Evolutionary conservation across 2,888 invertebrate genomes (phyloP), one percentile per base, ranked within the genome.

Genomic region (Escarpia spicata): DNA sequence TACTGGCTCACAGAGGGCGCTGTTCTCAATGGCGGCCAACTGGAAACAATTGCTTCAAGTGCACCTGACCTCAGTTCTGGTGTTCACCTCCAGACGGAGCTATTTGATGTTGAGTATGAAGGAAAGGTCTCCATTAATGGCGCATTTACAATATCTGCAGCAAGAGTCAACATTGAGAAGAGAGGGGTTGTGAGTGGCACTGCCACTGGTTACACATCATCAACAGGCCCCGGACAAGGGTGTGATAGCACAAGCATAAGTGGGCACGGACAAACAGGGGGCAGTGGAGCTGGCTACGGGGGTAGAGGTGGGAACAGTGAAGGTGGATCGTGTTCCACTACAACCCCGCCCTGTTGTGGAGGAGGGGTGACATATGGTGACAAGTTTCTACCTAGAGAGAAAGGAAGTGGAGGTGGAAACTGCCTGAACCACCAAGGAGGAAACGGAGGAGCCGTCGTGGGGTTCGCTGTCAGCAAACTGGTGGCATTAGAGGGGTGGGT

Each of bases 331-430:
- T 52, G 52, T 52, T 12, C 52, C 52, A 9, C 52, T 52, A 52
- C 52, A 52, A 52, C 52, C 52, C 4, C 52, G 15, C 52, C 52
- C 52, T 75, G 75, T 75, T 75, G 75, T 75, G 3, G 4, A 75
- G 75, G 75, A 75, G 75, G 75, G 75, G 2, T n/a, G 75, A 75
- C 52, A 31, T 92, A 89, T 60, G 91, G 92, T n/a, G 93, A 94
- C 91, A 93, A 93, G 90, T 45, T 89, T 12, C 89, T 94, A 3
- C 95, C 95, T n/a, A 90, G 43, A n/a, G 31, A 92, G 15, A 93
- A 94, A n/a, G 95, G 95, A 44, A 95, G 95, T 94, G 95, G 95
- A n/a, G 95, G 95, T 58, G 95, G 95, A 6, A 92, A 45, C 10
- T 95, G 95, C 92, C 44, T 90, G 10, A 93, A 93, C 31, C 15